These are phyloP conservation scores for Carassius carassius DNA, from an alignment of 2,113 vertebrate species.

Conservation along the genomic window DNA sequence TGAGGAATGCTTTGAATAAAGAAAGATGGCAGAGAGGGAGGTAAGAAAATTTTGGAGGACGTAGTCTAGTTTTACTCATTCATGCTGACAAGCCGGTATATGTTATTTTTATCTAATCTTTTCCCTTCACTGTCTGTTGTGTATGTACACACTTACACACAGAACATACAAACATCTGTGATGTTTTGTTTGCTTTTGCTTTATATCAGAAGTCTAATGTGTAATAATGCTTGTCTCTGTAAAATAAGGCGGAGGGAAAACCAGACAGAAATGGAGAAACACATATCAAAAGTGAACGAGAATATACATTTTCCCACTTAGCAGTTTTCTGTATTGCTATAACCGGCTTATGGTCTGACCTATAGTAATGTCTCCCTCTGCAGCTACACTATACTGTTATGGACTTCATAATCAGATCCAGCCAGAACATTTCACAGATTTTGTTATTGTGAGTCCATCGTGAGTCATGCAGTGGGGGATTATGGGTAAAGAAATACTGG, in stretches of 20 bases:
- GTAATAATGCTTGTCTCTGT: neutral
- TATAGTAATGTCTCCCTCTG: neutral
- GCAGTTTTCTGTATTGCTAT: neutral
- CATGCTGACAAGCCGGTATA: constrained; percentile 34
- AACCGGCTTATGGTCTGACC: neutral
- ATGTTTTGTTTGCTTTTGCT: constrained; percentile 17
- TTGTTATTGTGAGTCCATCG: constrained; percentile 11
- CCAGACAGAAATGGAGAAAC: neutral
- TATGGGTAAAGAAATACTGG: constrained; percentile 39
- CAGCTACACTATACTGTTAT: neutral
- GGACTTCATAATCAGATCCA: constrained; percentile 25
- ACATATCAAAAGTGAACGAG: neutral
- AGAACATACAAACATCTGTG: constrained; percentile 46
- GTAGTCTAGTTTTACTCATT: constrained; percentile 9
- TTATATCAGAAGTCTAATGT: neutral
- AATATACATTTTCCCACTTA: neutral
- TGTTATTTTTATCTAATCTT: constrained; percentile 23
- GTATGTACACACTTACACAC: neutral
- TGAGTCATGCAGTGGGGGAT: constrained; percentile 32
- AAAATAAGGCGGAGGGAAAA: neutral
- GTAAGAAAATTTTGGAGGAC: neutral
- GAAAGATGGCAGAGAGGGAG: neutral
- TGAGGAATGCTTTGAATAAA: neutral
- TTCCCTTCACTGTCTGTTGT: neutral
- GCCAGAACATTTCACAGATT: constrained; percentile 9